Evolutionary conservation across 2,888 invertebrate species (phyloP), one percentile per base, ranked within the genome.

Genomic region (Lasioglossum zephyrum): DNA sequence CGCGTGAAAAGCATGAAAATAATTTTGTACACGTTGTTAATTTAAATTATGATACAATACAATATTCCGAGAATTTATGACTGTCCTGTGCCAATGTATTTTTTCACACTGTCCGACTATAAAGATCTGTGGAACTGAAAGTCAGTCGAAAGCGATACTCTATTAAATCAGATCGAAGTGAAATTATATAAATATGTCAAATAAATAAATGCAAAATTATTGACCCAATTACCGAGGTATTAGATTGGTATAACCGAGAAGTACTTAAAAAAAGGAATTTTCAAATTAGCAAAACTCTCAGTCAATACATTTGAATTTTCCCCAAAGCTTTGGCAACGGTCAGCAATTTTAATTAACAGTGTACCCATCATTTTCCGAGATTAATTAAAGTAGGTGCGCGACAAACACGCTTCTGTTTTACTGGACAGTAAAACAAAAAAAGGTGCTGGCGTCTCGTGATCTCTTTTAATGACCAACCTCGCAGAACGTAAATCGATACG

Each of bases 401-500:
- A 31, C 76, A 80, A 78, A 81, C 69, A 77, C 69, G 76, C 26
- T 80, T 66, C 49, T 36, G 31, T 81, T 81, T 78, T 81, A 78
- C 44, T 41, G 49, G 0, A 16, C 36, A 39, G 22, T 69, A 39
- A 69, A 69, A 69, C 44, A 70, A 57, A 57, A 41, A 41, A 53
- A 72, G 41, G 11, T 47, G 36, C 5, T 63, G 18, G 4, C 72
- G 26, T 73, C 44, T 41, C 26, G 57, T 39, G 78, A 72, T 39
- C 72, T 73, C 79, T 73, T 78, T 79, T 82, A 79, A 82, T 79
- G 81, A n/a, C 49, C 78, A 81, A 26, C 72, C 39, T 31, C 41
- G 53, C 44, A 53, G 53, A 82, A 73, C 73, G 79, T 73, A 79
- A 82, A 82, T 82, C 82, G 79, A 82, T 82, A 79, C 53, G 79